phyloP scores from a whole-genome alignment of 2,888 invertebrate genomes.

The Cosmorhoe ocellata region DNA sequence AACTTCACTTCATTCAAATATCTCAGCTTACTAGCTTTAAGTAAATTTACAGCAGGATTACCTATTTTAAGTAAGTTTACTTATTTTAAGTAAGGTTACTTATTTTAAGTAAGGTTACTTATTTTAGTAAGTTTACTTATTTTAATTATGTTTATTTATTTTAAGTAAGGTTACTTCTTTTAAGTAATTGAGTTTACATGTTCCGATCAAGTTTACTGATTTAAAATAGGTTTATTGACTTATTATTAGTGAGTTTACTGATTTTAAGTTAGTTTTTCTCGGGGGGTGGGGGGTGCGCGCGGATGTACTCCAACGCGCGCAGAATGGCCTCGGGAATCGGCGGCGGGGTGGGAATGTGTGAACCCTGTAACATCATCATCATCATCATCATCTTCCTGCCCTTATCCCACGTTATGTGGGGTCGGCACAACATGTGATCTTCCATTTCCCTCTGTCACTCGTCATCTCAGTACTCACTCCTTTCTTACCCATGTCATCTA shows the following conservation, averaged over 20 bases:
- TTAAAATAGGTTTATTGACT: neutral
- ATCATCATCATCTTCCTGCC: too few relatives aligned
- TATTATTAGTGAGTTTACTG: neutral
- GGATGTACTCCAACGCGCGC: slow-evolving; percentile 78
- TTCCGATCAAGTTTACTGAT: too few relatives aligned
- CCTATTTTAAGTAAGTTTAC: neutral
- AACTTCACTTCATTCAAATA: too few relatives aligned
- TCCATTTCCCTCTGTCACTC: too few relatives aligned
- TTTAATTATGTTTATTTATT: too few relatives aligned
- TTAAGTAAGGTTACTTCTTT: too few relatives aligned
- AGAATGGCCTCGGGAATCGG: slow-evolving; percentile 80
- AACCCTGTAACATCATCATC: slow-evolving; percentile 50
- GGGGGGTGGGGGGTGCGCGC: slow-evolving; percentile 65
- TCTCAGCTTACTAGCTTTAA: neutral
- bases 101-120: neutral
- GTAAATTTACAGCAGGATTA: neutral
- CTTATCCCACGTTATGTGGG: too few relatives aligned
- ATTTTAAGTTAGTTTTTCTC: slow-evolving; percentile 31
- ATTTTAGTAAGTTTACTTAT: too few relatives aligned
- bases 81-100: neutral
- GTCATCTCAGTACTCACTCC: too few relatives aligned
- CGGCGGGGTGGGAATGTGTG: slow-evolving; percentile 70
- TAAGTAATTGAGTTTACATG: too few relatives aligned
- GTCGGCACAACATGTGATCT: too few relatives aligned
- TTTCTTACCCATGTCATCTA: too few relatives aligned